phyloP scores from a whole-genome alignment of 1,140 invertebrate genomes.

The Caenorhabditis elegans region DNA sequence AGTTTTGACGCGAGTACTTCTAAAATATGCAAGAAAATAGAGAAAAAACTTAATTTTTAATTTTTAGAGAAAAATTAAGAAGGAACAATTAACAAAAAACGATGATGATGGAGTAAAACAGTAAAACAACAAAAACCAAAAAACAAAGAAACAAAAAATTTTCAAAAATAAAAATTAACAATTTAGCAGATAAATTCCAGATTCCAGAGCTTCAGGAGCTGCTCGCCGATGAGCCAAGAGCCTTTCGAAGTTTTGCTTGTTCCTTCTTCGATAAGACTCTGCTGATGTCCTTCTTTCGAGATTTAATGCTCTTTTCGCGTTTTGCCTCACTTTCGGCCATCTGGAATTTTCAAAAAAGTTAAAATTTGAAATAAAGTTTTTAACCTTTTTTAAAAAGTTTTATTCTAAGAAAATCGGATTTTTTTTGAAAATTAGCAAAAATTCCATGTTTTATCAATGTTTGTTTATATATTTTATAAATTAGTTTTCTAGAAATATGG shows the following conservation, averaged over 20 bases:
- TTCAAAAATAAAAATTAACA: too few relatives aligned
- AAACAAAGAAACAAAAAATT: slow-evolving; percentile 25
- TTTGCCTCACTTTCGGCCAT: slow-evolving; percentile 45
- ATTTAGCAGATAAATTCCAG: too few relatives aligned
- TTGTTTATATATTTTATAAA: too few relatives aligned
- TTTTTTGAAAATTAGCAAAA: not conserved
- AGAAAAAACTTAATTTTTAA: too few relatives aligned
- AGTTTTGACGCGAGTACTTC: not conserved
- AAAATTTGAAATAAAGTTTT: not conserved
- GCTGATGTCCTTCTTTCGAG: slow-evolving; percentile 46
- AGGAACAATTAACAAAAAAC: too few relatives aligned
- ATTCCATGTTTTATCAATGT: too few relatives aligned
- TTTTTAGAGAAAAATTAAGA: too few relatives aligned
- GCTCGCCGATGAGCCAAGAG: not conserved
- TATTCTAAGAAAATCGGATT: not conserved
- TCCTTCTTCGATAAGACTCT: slow-evolving; percentile 40
- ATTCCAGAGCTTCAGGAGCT: slow-evolving; percentile 38
- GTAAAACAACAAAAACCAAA: too few relatives aligned
- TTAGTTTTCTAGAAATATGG: too few relatives aligned
- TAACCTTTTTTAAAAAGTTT: not conserved
- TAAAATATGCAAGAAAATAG: slow-evolving; percentile 7
- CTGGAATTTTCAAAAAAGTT: slow-evolving; percentile 30
- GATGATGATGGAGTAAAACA: too few relatives aligned
- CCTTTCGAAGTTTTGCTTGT: slow-evolving; percentile 45
- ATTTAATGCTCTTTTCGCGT: slow-evolving; percentile 44